Percentiles rank a stretch among this genome's conserved stretches.
These are phyloP conservation scores for Ailurus styani DNA, from an alignment of 2,113 vertebrate genomes.

Conservation along the genomic window DNA sequence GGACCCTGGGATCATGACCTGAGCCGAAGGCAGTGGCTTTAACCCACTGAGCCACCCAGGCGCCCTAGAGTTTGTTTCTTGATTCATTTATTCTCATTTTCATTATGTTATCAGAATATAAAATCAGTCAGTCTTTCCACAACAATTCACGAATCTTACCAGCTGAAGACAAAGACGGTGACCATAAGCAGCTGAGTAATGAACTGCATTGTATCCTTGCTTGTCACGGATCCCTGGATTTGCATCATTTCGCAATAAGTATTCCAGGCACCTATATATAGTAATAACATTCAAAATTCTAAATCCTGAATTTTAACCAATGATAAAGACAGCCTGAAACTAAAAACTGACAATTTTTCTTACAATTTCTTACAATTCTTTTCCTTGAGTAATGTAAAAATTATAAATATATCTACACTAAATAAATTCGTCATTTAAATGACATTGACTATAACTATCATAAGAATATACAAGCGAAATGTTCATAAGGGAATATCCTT, in stretches of 20 bases:
- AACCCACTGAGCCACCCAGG: too few species aligned
- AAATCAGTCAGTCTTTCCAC: not conserved
- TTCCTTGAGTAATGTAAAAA: not conserved
- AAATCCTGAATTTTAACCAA: slow-evolving; percentile 53
- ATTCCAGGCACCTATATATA: slow-evolving; percentile 95
- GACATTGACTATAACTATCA: not conserved
- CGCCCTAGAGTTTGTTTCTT: not conserved
- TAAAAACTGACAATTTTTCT: not conserved
- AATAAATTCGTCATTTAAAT: not conserved
- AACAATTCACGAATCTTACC: slow-evolving; percentile 77
- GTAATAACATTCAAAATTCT: slow-evolving; percentile 60
- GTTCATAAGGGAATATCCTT: not conserved
- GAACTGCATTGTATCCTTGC: slow-evolving; percentile 97
- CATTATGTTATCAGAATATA: not conserved
- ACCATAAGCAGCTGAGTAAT: slow-evolving; percentile 90
- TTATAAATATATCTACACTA: not conserved
- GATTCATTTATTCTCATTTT: not conserved
- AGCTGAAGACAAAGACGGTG: slow-evolving; percentile 87
- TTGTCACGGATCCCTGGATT: slow-evolving; percentile 97
- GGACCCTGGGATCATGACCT: too few species aligned
- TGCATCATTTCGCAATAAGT: slow-evolving; percentile 96
- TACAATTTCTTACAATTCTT: not conserved
- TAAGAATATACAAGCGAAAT: not conserved
- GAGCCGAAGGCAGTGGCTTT: too few species aligned
- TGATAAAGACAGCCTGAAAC: slow-evolving; percentile 20